phyloP scores from a whole-genome alignment of 1,140 invertebrate genomes.

The Musca domestica region DNA sequence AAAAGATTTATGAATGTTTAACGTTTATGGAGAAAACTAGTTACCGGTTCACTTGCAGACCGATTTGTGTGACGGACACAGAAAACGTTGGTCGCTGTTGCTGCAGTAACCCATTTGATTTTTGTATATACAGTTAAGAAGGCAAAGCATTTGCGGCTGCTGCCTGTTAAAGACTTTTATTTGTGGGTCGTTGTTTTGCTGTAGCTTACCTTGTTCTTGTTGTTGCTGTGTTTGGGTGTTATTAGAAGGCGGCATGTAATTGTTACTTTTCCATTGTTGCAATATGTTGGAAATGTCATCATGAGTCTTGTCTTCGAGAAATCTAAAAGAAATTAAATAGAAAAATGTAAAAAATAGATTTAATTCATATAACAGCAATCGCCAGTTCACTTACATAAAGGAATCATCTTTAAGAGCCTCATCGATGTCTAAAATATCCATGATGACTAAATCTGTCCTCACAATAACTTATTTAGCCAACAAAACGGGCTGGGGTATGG shows the following conservation, averaged over 20 bases:
- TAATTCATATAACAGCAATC: slow-evolving; percentile 11
- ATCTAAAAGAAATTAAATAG: slow-evolving; percentile 34
- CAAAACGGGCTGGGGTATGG: too few relatives aligned
- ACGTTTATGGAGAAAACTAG: slow-evolving; percentile 5
- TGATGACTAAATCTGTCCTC: slow-evolving; percentile 24
- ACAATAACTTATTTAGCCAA: too few relatives aligned
- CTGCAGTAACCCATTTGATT: slow-evolving; percentile 12
- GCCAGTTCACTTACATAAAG: slow-evolving; percentile 43
- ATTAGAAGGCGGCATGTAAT: slow-evolving; percentile 32
- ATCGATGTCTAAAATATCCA: slow-evolving; percentile 53
- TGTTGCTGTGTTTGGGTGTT: slow-evolving; percentile 25
- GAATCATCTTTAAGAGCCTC: slow-evolving; percentile 53
- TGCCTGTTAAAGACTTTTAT: background rate
- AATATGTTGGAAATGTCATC: slow-evolving; percentile 51
- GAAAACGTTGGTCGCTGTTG: background rate
- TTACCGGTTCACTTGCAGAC: slow-evolving; percentile 1
- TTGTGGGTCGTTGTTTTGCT: slow-evolving; percentile 6
- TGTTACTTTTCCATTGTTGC: slow-evolving; percentile 52
- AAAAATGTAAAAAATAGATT: slow-evolving; percentile 20
- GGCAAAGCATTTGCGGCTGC: background rate
- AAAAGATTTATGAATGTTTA: background rate
- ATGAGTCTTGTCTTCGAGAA: slow-evolving; percentile 50
- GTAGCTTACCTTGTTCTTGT: slow-evolving; percentile 27
- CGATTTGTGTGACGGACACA: too few relatives aligned
- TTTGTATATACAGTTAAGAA: background rate